Conservation (phyloP, 2,888 invertebrate genomes). For the Leptinotarsa tumamoca region DNA sequence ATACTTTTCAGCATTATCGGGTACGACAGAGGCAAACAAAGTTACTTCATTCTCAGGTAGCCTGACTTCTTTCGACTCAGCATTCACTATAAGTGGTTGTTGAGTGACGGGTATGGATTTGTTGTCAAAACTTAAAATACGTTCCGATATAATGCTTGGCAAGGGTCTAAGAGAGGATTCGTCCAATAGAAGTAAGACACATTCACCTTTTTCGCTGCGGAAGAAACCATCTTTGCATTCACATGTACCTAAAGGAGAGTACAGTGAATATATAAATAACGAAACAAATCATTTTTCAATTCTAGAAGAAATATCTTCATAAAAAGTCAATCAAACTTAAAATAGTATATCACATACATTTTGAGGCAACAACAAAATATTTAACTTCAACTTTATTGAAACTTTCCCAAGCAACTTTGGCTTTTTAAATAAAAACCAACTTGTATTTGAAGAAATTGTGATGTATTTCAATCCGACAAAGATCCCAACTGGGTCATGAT, state of each 20-base stretch:
- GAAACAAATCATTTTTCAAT: slow-evolving; percentile 29
- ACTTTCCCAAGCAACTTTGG: too few species aligned
- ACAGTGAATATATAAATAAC: neutral
- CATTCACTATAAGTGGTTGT: slow-evolving; percentile 79
- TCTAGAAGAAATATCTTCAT: neutral
- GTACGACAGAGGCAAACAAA: slow-evolving; percentile 82
- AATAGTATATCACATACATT: neutral
- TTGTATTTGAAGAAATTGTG: too few species aligned
- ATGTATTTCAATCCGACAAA: too few species aligned
- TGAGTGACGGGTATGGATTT: slow-evolving; percentile 68
- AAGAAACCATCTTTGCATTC: slow-evolving; percentile 76
- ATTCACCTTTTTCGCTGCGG: slow-evolving; percentile 64
- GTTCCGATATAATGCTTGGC: slow-evolving; percentile 31
- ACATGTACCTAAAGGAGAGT: slow-evolving; percentile 71
- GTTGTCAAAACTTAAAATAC: slow-evolving; percentile 48
- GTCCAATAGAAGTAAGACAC: slow-evolving; percentile 43
- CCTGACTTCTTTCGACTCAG: slow-evolving; percentile 78
- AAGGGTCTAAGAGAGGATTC: slow-evolving; percentile 30
- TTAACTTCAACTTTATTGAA: too few species aligned
- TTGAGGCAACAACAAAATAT: too few species aligned
- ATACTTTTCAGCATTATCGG: slow-evolving; percentile 77
- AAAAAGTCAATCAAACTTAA: neutral
- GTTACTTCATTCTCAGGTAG: slow-evolving; percentile 88
- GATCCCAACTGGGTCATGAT: too few species aligned
- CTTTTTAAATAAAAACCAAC: too few species aligned